A percentile compares a stretch with the other conserved stretches of the same genome.
phyloP scores from a whole-genome alignment of 2,888 invertebrate species.

The Spilosoma lubricipeda region DNA sequence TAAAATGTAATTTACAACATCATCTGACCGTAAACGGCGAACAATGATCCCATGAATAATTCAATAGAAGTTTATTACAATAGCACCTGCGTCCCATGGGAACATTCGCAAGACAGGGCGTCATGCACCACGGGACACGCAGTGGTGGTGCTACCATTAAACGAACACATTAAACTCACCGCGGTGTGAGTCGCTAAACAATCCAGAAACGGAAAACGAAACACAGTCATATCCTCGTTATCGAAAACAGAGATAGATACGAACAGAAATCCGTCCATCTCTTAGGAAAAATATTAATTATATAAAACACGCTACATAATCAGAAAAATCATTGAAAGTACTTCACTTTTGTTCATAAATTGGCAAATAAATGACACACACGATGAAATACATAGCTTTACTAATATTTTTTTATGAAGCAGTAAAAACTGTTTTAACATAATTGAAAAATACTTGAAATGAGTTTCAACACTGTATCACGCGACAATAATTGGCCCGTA shows the following conservation, averaged over 20 bases:
- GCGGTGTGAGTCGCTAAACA: constrained; percentile 30
- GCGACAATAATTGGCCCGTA: constrained; percentile 45
- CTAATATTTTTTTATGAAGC: constrained; percentile 12
- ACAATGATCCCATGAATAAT: constrained; percentile 72
- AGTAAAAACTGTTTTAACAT: constrained; percentile 10
- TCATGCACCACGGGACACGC: constrained; percentile 62
- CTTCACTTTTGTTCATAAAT: not conserved
- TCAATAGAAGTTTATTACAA: constrained; percentile 64
- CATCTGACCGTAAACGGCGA: constrained; percentile 60
- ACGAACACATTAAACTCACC: constrained; percentile 36
- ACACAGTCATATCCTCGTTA: not conserved
- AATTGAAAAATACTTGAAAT: constrained; percentile 12
- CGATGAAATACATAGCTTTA: not conserved
- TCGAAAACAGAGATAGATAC: not conserved
- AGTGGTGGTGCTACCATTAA: constrained; percentile 47
- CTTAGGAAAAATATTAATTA: not conserved
- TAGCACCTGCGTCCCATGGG: constrained; percentile 75
- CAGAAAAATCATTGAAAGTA: not conserved
- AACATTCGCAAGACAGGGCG: constrained; percentile 69
- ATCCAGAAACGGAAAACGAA: constrained; percentile 16
- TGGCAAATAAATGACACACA: not conserved
- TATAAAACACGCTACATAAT: not conserved
- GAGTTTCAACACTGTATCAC: constrained; percentile 36
- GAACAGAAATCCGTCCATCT: not conserved
- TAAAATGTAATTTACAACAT: constrained; percentile 53